phyloP scores from a whole-genome alignment of 2,113 vertebrate genomes.

The Sigmodon hispidus region DNA sequence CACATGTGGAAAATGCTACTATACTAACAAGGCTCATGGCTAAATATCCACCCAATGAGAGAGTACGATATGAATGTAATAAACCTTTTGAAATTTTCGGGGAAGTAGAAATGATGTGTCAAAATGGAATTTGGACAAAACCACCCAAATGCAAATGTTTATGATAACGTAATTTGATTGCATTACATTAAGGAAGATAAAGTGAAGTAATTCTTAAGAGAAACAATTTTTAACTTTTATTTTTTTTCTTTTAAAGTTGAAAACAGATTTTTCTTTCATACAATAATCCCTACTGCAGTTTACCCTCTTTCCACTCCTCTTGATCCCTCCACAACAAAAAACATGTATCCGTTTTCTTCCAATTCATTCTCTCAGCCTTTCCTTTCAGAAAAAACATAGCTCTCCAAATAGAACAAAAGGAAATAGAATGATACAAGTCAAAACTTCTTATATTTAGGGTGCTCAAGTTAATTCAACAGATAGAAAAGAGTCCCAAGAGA shows the following conservation, averaged over 20 bases:
- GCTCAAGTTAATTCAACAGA: background rate
- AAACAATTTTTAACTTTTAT: background rate
- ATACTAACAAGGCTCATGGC: rapidly evolving
- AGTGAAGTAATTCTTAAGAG: background rate
- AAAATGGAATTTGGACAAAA: constrained; percentile 61
- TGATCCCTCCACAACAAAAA: too few relatives aligned
- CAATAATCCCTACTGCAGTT: background rate
- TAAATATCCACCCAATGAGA: background rate
- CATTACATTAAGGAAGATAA: background rate
- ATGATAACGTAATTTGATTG: background rate
- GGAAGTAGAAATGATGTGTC: constrained; percentile 35
- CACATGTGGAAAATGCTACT: background rate
- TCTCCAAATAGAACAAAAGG: background rate
- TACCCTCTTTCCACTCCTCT: background rate
- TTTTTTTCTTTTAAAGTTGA: background rate
- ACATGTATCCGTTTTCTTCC: too few relatives aligned
- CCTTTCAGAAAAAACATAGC: background rate
- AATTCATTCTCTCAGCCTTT: background rate
- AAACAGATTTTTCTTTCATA: background rate
- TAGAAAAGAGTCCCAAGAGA: background rate
- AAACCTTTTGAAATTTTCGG: constrained; percentile 26
- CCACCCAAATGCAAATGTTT: constrained; percentile 57
- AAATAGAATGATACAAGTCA: background rate
- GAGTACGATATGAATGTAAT: constrained; percentile 36
- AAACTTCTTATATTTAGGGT: background rate